These are phyloP conservation scores for Pachyrhynchus sulphureomaculatus DNA, from an alignment of 1,140 invertebrate species.

Conservation along the genomic window DNA sequence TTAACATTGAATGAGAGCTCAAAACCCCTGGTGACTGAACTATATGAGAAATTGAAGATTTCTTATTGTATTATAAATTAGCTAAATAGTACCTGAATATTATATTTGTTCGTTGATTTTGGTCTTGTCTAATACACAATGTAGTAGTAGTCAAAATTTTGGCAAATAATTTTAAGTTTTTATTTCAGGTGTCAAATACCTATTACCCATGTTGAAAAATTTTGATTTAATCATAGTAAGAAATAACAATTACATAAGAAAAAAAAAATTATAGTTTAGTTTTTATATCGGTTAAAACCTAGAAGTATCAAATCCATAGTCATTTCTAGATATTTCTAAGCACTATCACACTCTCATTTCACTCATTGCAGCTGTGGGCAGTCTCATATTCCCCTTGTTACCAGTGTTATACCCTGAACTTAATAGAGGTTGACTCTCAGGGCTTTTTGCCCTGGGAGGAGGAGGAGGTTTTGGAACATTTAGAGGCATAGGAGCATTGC, in stretches of 20 bases:
- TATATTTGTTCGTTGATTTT: too few species aligned
- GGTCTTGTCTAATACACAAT: too few species aligned
- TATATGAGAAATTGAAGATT: too few species aligned
- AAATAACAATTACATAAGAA: neutral
- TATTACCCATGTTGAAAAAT: too few species aligned
- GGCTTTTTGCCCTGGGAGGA: constrained; percentile 58
- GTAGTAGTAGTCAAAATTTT: too few species aligned
- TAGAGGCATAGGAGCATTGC: constrained; percentile 55
- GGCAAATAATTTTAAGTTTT: too few species aligned
- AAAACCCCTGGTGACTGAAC: too few species aligned
- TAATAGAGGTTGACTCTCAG: constrained; percentile 60
- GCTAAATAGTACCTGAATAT: too few species aligned
- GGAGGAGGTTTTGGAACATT: constrained; percentile 60
- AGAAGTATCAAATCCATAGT: constrained; percentile 10
- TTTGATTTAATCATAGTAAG: neutral
- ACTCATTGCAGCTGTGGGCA: constrained; percentile 74
- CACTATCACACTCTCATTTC: constrained; percentile 82
- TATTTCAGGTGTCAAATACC: too few species aligned
- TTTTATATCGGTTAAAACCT: constrained; percentile 1
- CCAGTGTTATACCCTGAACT: constrained; percentile 42
- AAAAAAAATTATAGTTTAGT: too few species aligned
- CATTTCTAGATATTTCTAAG: constrained; percentile 3
- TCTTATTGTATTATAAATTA: too few species aligned
- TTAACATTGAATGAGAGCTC: too few species aligned
- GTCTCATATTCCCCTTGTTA: constrained; percentile 53